A percentile compares a stretch with the other conserved stretches of the same genome.
These are phyloP conservation scores for Melierax canorus DNA, from an alignment of 2,113 vertebrate genomes.

Conservation along the genomic window DNA sequence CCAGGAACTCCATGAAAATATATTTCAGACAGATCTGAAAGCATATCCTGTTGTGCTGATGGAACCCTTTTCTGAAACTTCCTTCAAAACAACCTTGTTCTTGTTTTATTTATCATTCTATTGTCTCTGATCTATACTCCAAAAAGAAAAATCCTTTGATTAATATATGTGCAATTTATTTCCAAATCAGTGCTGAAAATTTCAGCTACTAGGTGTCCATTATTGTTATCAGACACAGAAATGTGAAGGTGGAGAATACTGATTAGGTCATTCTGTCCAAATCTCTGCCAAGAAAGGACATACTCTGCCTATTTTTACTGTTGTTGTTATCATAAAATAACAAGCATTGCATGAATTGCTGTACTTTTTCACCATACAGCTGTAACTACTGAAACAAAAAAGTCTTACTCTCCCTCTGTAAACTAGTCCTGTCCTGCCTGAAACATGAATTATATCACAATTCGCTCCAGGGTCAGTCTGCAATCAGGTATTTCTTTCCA, in stretches of 20 bases:
- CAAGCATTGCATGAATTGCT: neutral
- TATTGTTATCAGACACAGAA: neutral
- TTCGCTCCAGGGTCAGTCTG: conserved; percentile 26
- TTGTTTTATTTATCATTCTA: conserved; percentile 31
- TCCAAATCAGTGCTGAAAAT: neutral
- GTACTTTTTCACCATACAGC: neutral
- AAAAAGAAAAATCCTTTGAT: conserved; percentile 1
- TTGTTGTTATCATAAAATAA: neutral
- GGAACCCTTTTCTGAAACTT: neutral
- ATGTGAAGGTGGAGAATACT: neutral
- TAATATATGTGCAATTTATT: neutral
- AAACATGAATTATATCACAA: conserved; percentile 20
- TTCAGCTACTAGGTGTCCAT: neutral
- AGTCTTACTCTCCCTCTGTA: neutral
- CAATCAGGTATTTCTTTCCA: conserved; percentile 39
- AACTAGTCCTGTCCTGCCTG: neutral
- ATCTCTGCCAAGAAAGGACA: neutral
- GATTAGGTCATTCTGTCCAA: neutral
- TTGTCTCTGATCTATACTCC: conserved; percentile 44
- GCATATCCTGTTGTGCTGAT: neutral
- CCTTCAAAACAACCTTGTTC: neutral
- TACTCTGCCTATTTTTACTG: neutral
- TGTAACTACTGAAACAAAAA: neutral
- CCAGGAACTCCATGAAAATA: neutral
- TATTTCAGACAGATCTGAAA: neutral